Base-by-base conservation (phyloP, 1,140 invertebrate genomes). In the Drosophila jambulina region DNA sequence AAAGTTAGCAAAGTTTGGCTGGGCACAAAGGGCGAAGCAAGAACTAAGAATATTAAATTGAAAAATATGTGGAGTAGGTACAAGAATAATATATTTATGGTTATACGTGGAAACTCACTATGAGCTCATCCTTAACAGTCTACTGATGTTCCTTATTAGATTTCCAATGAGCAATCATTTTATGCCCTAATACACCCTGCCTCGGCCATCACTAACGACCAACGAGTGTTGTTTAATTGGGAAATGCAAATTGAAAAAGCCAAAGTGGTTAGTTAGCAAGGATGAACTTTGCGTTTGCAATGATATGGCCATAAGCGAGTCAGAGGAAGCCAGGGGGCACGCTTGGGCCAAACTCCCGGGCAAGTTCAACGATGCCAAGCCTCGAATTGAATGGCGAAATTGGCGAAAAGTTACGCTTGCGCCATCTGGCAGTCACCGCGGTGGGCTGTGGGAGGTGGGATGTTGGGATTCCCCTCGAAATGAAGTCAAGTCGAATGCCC, bases 401-500 rank as follows among this genome's bases (percentile, higher is more conserved):
- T 83, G 65, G 58, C 60, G 65, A 70, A 75, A 76, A 80, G 83
- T 75, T 78, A 64, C 74, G 60, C 60, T 78, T 65, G 54, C 70
- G 78, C 63, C 78, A 80, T 78, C 62, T 78, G 63, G 45, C 46
- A 40, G 32, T 40, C 27, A 32, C 64, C 34, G 34, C 19, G 19
- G 17, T 40, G 36, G 46, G 21, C 15, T 29, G 29, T 61, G 60
- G 63, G 15, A 25, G 17, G 19, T 23, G 21, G 27, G 25, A 10
- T 2, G 23, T 34, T 27, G 23, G 25, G 61, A 27, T 29, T 51
- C 43, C 60, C 40, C 53, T 49, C 46, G 38, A 72, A 88, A 88
- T 77, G 82, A 87, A 87, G 75, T 83, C 80, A 72, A 83, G 80
- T 78, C 84, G 77, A 88, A 78, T 70, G 68, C 84, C 83, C 74